Conservation (phyloP, 2,888 invertebrate species). For the Orthosia gothica region DNA sequence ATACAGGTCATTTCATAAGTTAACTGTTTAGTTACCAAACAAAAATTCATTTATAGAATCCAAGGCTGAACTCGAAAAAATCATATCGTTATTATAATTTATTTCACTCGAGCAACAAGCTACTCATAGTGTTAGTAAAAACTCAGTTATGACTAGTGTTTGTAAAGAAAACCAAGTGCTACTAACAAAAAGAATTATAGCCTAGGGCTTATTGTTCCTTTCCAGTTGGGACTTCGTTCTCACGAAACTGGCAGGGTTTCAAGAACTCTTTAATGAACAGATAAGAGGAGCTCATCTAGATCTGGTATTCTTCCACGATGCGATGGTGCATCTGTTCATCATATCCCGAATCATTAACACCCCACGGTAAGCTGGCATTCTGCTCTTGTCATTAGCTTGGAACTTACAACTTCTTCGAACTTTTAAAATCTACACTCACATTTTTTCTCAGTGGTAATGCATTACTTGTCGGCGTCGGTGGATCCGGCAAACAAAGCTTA, state of each 20-base stretch:
- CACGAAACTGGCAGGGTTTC: conserved; percentile 92
- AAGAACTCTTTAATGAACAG: conserved; percentile 95
- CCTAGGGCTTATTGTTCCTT: conserved; percentile 24
- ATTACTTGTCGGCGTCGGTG: conserved; percentile 97
- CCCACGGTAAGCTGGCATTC: conserved; percentile 89
- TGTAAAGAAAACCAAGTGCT: neutral
- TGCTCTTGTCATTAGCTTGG: neutral
- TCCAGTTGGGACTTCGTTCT: conserved; percentile 92
- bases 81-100: too few relatives aligned
- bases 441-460: conserved; percentile 93
- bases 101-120: too few relatives aligned
- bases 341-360: conserved; percentile 96
- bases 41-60: neutral
- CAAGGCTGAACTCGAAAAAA: neutral
- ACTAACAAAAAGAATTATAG: neutral
- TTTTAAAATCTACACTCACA: neutral
- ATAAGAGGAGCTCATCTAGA: conserved; percentile 95
- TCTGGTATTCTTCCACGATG: conserved; percentile 97
- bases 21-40: neutral
- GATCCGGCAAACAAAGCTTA: conserved; percentile 97
- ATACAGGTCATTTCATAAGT: neutral
- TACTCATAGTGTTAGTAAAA: too few relatives aligned
- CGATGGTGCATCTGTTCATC: conserved; percentile 96
- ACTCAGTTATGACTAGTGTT: neutral
- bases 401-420: neutral